phyloP scores from a whole-genome alignment of 2,797 vertebrate species.

The Dicrostonyx torquatus region DNA sequence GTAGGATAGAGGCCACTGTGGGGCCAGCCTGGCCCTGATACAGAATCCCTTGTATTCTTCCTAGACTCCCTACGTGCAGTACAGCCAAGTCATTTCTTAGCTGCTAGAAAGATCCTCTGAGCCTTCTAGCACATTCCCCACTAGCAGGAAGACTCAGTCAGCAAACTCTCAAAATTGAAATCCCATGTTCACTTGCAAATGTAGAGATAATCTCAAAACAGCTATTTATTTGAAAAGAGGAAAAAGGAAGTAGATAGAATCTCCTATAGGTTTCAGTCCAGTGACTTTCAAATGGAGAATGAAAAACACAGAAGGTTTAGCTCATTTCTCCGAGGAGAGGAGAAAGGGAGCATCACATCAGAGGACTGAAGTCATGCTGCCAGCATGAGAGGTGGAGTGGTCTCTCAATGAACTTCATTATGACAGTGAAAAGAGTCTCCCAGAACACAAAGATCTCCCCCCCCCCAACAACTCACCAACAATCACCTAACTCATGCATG shows the following conservation, averaged over 20 bases:
- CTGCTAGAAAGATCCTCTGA: not conserved
- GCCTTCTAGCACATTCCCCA: not conserved
- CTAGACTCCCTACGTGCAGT: not conserved
- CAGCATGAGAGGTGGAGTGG: not conserved
- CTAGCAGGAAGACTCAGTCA: not conserved
- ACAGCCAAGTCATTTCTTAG: not conserved
- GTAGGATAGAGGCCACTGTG: not conserved
- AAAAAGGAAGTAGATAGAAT: not conserved
- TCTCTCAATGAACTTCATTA: not conserved
- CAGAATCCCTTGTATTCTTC: not conserved
- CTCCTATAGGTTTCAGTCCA: conserved; percentile 49
- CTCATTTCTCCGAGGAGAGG: conserved; percentile 20
- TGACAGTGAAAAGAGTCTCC: conserved; percentile 24
- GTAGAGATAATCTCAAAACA: conserved; percentile 15
- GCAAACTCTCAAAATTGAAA: conserved; percentile 41
- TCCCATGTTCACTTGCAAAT: conserved; percentile 8
- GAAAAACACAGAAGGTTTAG: not conserved
- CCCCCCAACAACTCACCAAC: not conserved
- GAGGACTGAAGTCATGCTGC: not conserved
- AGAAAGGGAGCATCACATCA: conserved; percentile 35
- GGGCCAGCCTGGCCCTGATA: not conserved
- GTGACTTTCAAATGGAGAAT: conserved; percentile 32
- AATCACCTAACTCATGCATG: conserved; percentile 17
- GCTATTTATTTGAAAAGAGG: conserved; percentile 30
- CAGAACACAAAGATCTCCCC: not conserved